Conservation (phyloP, 2,797 vertebrate genomes). For the Poliocrania exsul region DNA sequence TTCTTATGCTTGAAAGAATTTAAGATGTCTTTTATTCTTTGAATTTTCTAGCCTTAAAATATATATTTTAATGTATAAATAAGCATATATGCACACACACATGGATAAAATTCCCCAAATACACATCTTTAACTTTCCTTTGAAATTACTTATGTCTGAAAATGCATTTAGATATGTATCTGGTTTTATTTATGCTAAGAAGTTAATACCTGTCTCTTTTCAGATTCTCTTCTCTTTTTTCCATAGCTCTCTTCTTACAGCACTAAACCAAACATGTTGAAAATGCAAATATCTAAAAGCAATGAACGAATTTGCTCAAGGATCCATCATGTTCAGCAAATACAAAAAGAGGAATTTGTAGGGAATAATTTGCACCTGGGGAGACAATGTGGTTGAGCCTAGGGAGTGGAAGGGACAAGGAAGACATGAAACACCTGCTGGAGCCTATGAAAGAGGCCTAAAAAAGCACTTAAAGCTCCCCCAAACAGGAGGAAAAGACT, state of each 20-base stretch:
- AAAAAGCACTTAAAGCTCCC: neutral
- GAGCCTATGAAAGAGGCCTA: neutral
- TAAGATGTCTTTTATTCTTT: neutral
- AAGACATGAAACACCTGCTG: neutral
- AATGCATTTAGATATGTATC: neutral
- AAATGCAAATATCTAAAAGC: slow-evolving; percentile 25
- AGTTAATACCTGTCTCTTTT: neutral
- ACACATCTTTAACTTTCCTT: neutral
- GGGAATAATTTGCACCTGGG: neutral
- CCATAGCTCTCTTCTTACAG: neutral
- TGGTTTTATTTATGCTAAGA: neutral
- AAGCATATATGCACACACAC: neutral
- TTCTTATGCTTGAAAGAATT: neutral
- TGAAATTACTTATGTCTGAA: neutral
- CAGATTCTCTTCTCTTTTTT: neutral
- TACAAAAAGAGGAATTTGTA: neutral
- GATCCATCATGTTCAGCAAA: neutral
- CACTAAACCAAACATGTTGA: neutral
- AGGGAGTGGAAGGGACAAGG: neutral
- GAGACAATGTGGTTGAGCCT: neutral
- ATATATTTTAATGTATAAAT: neutral
- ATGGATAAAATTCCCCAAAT: neutral
- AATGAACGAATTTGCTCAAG: neutral
- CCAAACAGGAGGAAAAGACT: neutral
- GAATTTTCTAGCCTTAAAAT: neutral